phyloP scores from a whole-genome alignment of 1,140 invertebrate genomes.

The Danaus melanippus region DNA sequence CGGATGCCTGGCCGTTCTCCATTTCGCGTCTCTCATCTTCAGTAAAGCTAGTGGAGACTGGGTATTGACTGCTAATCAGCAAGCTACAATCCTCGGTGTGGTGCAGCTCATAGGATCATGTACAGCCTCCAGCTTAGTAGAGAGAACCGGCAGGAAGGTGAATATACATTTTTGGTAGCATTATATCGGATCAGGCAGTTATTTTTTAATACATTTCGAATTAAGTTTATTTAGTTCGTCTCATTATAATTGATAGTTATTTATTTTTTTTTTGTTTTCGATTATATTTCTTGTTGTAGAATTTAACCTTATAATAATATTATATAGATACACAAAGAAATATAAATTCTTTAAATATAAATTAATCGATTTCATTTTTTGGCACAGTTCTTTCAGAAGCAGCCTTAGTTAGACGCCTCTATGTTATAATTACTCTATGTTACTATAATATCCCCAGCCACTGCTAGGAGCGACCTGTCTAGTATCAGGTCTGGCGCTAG shows the following conservation, averaged over 20 bases:
- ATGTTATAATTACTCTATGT: no score
- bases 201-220: no score
- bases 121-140: conserved; percentile 49
- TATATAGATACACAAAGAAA: no score
- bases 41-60: conserved; percentile 41
- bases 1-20: conserved; percentile 54
- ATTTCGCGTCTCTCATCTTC: conserved; percentile 62
- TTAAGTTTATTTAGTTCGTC: no score
- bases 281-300: not conserved
- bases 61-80: conserved; percentile 52
- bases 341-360: no score
- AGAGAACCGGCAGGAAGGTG: conserved; percentile 57
- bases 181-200: not conserved
- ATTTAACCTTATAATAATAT: no score
- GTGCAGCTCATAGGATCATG: conserved; percentile 53
- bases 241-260: no score
- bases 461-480: conserved; percentile 45
- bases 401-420: no score
- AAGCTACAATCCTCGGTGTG: conserved; percentile 43
- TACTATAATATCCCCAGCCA: conserved; percentile 25
- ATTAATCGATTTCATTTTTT: no score
- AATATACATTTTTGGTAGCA: not conserved
- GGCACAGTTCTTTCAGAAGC: no score
- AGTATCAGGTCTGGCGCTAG: conserved; percentile 42
- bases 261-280: not conserved